Evolutionary conservation across 2,888 invertebrate species (phyloP).

Genomic region (Eilema sororculum): DNA sequence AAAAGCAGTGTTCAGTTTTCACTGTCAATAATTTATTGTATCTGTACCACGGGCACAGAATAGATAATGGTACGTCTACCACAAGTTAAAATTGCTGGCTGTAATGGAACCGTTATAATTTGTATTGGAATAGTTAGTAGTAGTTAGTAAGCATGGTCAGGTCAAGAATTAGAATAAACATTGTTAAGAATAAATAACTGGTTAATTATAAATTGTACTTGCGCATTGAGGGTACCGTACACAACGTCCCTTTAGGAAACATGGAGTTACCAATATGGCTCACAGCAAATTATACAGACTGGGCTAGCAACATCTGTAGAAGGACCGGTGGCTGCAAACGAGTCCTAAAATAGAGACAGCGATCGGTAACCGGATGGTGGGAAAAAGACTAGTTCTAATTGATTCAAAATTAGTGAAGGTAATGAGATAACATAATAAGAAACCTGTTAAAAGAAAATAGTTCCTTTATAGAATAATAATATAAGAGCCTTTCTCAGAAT

Average conservation of each 20-base stretch:
- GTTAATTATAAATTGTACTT: not conserved
- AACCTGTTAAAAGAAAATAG: not conserved
- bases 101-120: constrained; percentile 26
- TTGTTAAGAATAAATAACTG: not conserved
- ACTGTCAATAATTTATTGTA: constrained; percentile 60
- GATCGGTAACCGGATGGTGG: not conserved
- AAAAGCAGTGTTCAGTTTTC: constrained; percentile 64
- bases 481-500: not conserved
- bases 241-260: not conserved
- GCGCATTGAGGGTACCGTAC: not conserved
- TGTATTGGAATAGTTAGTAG: constrained; percentile 4
- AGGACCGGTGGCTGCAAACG: not conserved
- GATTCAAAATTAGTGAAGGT: not conserved
- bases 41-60: constrained; percentile 40
- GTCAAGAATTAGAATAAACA: not conserved
- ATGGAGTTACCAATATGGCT: not conserved
- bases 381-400: not conserved
- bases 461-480: not conserved
- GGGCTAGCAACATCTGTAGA: not conserved
- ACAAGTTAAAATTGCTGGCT: constrained; percentile 37
- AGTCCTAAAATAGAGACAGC: not conserved
- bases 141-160: not conserved
- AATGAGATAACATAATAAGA: not conserved
- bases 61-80: not conserved
- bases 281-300: not conserved